Evolutionary conservation across 2,888 invertebrate species (phyloP), one percentile per base, ranked within the genome.

Genomic region (Drepana falcataria): DNA sequence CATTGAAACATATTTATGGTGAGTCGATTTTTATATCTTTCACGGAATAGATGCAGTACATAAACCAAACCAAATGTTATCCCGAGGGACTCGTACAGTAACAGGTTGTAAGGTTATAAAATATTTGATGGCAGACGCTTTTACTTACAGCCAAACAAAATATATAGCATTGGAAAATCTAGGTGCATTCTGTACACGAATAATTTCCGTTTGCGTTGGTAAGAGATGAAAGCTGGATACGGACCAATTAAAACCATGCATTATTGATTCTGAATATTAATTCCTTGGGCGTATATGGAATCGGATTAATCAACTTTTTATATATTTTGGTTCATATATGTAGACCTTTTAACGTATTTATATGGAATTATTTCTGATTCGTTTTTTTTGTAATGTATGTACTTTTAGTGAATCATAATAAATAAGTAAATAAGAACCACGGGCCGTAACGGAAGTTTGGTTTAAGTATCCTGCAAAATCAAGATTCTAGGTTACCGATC

Each of bases 61-160:
- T 79, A 78, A 78, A 77, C 68, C 63, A 51, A 52, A 55, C 69
- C 66, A 68, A 74, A 73, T 68, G 69, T 72, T 65, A 66, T 55
- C 73, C 67, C 68, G 51, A 49, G 66, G 67, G 68, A 48, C 59
- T 57, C 66, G 68, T 69, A 63, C 61, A 55, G 76, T 73, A 79
- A 80, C 85, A 84, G 79, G 77, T 75, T 83, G 85, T 70, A 68
- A 71, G 74, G 68, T 59, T 62, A 79, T 87, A 85, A 87, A 87
- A 83, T 80, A 71, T 83, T 83, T 85, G 80, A 85, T 85, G 72
- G 79, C 78, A 64, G 69, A 71, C 70, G 77, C 77, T 73, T 81
- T 81, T 75, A 80, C 77, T 77, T 71, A 74, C 76, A 72, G 68
- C 65, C 60, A 78, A 75, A 75, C 73, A 63, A 65, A 70, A 63